These are phyloP conservation scores for Magallana angulata DNA, from an alignment of 1,140 invertebrate species.

Conservation along the genomic window DNA sequence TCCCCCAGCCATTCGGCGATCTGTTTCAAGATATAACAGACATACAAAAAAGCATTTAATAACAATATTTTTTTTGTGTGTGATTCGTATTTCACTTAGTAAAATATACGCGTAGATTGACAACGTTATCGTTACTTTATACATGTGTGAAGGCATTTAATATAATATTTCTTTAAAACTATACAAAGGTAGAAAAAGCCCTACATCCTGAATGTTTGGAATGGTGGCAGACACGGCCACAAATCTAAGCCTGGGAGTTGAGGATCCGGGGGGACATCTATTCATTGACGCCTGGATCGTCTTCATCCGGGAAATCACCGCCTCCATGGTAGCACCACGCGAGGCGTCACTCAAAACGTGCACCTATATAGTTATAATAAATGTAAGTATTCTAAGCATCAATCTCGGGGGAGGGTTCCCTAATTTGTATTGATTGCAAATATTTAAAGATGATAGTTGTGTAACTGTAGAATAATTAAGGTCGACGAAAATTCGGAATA, in stretches of 20 bases:
- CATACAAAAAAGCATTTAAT: too few relatives aligned
- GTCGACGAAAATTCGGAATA: too few relatives aligned
- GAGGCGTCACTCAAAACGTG: slow-evolving; percentile 87
- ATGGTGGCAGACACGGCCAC: slow-evolving; percentile 90
- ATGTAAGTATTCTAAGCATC: neutral
- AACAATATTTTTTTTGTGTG: too few relatives aligned
- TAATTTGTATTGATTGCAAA: too few relatives aligned
- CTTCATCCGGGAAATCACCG: slow-evolving; percentile 89
- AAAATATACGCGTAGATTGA: too few relatives aligned
- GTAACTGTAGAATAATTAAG: too few relatives aligned
- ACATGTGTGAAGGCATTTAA: too few relatives aligned
- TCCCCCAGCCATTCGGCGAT: slow-evolving; percentile 85
- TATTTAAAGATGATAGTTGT: too few relatives aligned
- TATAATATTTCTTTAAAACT: too few relatives aligned
- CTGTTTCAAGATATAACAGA: slow-evolving; percentile 61
- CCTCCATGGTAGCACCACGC: slow-evolving; percentile 88
- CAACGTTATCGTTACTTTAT: too few relatives aligned
- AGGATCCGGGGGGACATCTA: slow-evolving; percentile 24
- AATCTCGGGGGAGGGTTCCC: neutral
- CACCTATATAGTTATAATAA: slow-evolving; percentile 67
- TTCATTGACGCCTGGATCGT: slow-evolving; percentile 78
- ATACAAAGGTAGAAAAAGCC: neutral
- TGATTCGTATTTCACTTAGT: too few relatives aligned
- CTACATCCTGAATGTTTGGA: slow-evolving; percentile 87
- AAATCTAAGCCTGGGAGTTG: slow-evolving; percentile 82